phyloP scores from a whole-genome alignment of 2,797 vertebrate species.

The Syncerus caffer region DNA sequence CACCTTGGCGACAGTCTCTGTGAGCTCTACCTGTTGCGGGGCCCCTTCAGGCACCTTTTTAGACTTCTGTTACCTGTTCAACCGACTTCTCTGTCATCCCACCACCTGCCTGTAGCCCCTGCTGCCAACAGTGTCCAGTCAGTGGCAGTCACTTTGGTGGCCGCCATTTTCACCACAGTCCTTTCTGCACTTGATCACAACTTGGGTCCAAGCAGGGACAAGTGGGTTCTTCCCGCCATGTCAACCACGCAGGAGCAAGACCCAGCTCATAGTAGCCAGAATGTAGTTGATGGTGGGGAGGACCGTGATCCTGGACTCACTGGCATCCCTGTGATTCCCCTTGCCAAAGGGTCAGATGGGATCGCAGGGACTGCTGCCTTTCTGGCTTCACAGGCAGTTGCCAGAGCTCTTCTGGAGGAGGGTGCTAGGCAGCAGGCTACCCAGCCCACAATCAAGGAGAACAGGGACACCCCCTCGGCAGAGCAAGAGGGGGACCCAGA shows the following conservation, averaged over 20 bases:
- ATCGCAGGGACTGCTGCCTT: accelerated
- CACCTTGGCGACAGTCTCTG: accelerated
- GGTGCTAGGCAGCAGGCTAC: neutral
- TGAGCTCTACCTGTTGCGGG: neutral
- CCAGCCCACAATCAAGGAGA: neutral
- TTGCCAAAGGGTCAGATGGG: neutral
- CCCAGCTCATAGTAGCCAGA: neutral
- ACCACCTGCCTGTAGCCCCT: neutral
- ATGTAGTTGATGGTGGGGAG: neutral
- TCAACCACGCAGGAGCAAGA: neutral
- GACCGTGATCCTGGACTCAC: accelerated
- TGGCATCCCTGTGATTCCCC: accelerated
- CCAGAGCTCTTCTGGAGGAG: neutral
- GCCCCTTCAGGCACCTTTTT: neutral
- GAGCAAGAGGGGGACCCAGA: neutral
- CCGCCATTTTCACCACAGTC: neutral
- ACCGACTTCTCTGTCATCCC: neutral
- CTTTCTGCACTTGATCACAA: neutral
- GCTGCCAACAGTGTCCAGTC: neutral
- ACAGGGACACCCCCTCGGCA: accelerated
- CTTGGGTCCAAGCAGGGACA: neutral
- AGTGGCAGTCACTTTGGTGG: neutral
- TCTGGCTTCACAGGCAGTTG: neutral
- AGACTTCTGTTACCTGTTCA: neutral
- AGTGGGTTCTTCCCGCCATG: neutral